Base-by-base conservation (phyloP, 2,113 vertebrate genomes). In the Limnothrissa miodon region DNA sequence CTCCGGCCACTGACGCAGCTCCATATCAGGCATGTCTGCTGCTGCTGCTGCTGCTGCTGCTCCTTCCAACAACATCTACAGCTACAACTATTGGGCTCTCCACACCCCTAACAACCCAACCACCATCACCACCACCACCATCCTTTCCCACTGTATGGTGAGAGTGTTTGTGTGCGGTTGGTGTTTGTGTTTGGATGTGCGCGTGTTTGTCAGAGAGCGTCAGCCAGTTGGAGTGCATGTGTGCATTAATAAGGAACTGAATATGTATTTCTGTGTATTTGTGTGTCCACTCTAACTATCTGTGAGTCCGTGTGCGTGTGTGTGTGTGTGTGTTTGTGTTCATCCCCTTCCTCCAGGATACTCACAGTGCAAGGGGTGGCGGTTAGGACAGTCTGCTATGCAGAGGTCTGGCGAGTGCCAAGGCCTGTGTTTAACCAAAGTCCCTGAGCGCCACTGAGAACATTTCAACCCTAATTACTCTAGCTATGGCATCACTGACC, bases 11-110 rank as follows among this genome's bases (percentile, higher is more conserved):
- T 29, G 84, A 89, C 82, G 81, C 29, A 86, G 79, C 82, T 42
- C 81, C 79, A 70, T 80, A 85, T 85, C 80, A 83, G 78, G 45
- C 82, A 86, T 87, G 80, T 25, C 42, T 79, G 81, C n/a, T n/a
- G n/a, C n/a, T n/a, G n/a, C n/a, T n/a, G n/a, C n/a, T n/a, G n/a
- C 42, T 78, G 39, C 44, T 62, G 80, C 48, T 74, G 81, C 42
- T 79, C 19, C 81, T 25, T n/a, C 8, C 25, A n/a, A 6, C 56
- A 59, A n/a, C 21, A n/a, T n/a, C n/a, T n/a, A n/a, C n/a, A n/a
- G n/a, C n/a, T n/a, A n/a, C n/a, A n/a, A 59, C 23, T 10, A n/a
- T 7, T 25, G 23, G 51, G 1, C 17, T 6, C 56, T 10, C 23
- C 56, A 21, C 5, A 59, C 7, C 56, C n/a, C 23, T n/a, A n/a